Percentiles rank a stretch among this genome's conserved stretches.
Evolutionary conservation across 1,140 invertebrate species (phyloP).

Genomic region (Mamestra configurata): DNA sequence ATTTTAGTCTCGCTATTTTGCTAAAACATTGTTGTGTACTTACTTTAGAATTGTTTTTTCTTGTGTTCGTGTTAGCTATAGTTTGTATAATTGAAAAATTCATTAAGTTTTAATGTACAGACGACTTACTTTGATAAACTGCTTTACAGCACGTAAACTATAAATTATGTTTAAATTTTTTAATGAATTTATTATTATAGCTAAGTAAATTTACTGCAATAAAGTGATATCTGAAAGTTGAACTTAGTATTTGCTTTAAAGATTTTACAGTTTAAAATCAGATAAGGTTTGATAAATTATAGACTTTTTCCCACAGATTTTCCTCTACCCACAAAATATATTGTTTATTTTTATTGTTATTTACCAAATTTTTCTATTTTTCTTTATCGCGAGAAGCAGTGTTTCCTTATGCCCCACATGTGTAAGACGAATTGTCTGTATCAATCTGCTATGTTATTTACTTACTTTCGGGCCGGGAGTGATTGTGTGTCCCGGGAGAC

Average conservation of each 20-base stretch:
- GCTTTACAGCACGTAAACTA: not conserved
- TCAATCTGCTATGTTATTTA: constrained; percentile 18
- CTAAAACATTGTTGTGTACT: too few relatives aligned
- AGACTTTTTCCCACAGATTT: too few relatives aligned
- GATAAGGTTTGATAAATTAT: too few relatives aligned
- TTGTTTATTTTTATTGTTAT: not conserved
- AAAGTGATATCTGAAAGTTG: too few relatives aligned
- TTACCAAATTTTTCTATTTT: not conserved
- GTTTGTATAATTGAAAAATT: constrained; percentile 1
- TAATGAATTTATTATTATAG: not conserved
- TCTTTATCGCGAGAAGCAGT: not conserved
- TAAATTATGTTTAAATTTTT: not conserved
- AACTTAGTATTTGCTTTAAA: too few relatives aligned
- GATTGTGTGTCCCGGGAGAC: not conserved
- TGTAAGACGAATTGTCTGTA: constrained; percentile 1
- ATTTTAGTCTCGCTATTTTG: constrained; percentile 10
- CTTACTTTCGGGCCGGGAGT: constrained; percentile 5
- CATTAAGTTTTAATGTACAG: not conserved
- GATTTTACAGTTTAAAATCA: too few relatives aligned
- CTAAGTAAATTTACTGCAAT: too few relatives aligned
- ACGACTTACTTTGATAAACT: not conserved
- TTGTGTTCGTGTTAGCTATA: not conserved
- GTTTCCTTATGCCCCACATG: not conserved
- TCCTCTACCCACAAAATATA: too few relatives aligned
- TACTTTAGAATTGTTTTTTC: not conserved